Conservation (phyloP, 30 jellyfish, hydroid and myxozoan species). For the Mastigias papua region DNA sequence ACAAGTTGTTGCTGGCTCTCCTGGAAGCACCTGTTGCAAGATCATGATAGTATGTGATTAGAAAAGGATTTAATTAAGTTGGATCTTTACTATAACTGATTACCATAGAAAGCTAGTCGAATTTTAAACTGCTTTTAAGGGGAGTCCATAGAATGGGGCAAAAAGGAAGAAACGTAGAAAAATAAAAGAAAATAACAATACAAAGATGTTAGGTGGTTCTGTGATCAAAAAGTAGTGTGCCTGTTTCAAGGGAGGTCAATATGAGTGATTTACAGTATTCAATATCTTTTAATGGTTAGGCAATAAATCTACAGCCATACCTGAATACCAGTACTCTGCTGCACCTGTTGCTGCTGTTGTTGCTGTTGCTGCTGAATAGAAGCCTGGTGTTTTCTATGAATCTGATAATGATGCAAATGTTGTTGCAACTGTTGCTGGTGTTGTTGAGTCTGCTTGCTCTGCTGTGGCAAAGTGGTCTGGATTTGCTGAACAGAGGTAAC, state of each 20-base stretch:
- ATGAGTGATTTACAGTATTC: not conserved
- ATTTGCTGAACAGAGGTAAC: slow-evolving; percentile 49
- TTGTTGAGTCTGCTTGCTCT: slow-evolving; percentile 20
- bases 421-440: slow-evolving; percentile 47
- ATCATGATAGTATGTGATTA: not conserved
- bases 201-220: too few species aligned
- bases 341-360: slow-evolving; percentile 71
- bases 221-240: too few species aligned
- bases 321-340: slow-evolving; percentile 71
- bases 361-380: slow-evolving; percentile 34
- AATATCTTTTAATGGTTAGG: not conserved
- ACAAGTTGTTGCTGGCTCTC: slow-evolving; percentile 78
- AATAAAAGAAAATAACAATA: too few species aligned
- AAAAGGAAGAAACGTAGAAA: too few species aligned
- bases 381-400: slow-evolving; percentile 19
- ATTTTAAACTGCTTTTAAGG: too few species aligned
- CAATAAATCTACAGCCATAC: not conserved
- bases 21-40: slow-evolving; percentile 53
- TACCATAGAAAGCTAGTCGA: too few species aligned
- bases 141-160: too few species aligned
- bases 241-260: too few species aligned
- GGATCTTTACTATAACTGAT: too few species aligned
- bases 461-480: slow-evolving; percentile 50
- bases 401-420: slow-evolving; percentile 59
- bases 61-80: not conserved